Conservation (phyloP, 2,113 vertebrate species). For the Mastomys coucha region DNA sequence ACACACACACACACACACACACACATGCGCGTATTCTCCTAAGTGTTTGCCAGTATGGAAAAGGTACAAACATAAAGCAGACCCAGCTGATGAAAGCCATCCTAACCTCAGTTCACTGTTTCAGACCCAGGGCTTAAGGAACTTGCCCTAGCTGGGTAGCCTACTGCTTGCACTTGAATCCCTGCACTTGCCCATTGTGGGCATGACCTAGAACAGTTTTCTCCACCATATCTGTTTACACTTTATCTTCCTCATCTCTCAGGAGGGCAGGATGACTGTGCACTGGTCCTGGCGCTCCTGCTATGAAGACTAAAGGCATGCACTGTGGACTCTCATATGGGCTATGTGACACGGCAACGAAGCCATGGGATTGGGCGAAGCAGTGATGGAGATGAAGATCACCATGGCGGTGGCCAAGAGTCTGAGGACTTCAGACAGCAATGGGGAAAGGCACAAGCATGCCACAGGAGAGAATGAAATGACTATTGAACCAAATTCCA, state of each 20-base stretch:
- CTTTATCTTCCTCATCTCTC: not conserved
- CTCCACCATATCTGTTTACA: not conserved
- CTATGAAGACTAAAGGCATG: not conserved
- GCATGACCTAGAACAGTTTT: not conserved
- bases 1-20: too few species aligned
- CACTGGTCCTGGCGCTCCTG: not conserved
- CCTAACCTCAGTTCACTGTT: not conserved
- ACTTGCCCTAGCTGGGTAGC: not conserved
- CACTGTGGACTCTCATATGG: not conserved
- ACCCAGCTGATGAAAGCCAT: not conserved
- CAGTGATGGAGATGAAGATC: not conserved
- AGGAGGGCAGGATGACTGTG: not conserved
- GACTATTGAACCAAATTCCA: not conserved
- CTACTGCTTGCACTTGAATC: not conserved
- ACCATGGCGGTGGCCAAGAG: not conserved
- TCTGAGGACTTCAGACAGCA: not conserved
- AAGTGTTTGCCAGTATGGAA: not conserved
- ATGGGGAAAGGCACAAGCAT: not conserved
- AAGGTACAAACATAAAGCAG: not conserved
- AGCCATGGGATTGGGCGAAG: not conserved
- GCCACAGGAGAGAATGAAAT: not conserved
- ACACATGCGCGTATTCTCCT: not conserved
- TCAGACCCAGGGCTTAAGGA: not conserved
- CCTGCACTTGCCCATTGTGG: not conserved
- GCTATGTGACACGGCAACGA: fast-evolving